A percentile compares a stretch with the other conserved stretches of the same genome.
phyloP scores from a whole-genome alignment of 1,140 invertebrate species.

The Heliconius hewitsoni region DNA sequence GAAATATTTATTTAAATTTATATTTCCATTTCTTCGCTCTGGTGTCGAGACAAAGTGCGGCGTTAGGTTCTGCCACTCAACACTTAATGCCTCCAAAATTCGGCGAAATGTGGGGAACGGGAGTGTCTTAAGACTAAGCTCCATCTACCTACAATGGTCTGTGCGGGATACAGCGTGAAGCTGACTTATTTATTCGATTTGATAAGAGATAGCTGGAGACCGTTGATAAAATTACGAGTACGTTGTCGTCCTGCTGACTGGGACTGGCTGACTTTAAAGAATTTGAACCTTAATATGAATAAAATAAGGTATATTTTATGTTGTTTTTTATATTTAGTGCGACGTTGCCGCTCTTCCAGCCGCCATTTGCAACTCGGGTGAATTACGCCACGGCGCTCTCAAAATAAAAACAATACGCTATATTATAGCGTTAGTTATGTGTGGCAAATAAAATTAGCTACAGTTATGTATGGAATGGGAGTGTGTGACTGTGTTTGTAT shows the following conservation, averaged over 20 bases:
- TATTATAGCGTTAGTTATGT: slow-evolving; percentile 56
- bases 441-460: slow-evolving; percentile 48
- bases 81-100: no score
- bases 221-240: slow-evolving; percentile 68
- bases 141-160: no score
- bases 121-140: no score
- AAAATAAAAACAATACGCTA: slow-evolving; percentile 74
- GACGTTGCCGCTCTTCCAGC: slow-evolving; percentile 55
- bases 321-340: slow-evolving; percentile 28
- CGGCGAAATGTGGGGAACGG: no score
- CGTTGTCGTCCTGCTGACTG: slow-evolving; percentile 53
- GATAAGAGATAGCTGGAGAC: slow-evolving; percentile 54
- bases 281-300: neutral
- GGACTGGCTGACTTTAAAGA: neutral
- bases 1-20: no score
- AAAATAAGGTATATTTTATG: neutral
- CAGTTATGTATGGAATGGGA: neutral
- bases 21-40: no score
- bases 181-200: slow-evolving; percentile 25
- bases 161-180: no score
- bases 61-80: no score
- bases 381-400: slow-evolving; percentile 68
- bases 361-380: slow-evolving; percentile 69
- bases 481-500: neutral
- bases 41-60: no score